phyloP scores from a whole-genome alignment of 1,140 invertebrate genomes.

The Diorhabda sublineata region DNA sequence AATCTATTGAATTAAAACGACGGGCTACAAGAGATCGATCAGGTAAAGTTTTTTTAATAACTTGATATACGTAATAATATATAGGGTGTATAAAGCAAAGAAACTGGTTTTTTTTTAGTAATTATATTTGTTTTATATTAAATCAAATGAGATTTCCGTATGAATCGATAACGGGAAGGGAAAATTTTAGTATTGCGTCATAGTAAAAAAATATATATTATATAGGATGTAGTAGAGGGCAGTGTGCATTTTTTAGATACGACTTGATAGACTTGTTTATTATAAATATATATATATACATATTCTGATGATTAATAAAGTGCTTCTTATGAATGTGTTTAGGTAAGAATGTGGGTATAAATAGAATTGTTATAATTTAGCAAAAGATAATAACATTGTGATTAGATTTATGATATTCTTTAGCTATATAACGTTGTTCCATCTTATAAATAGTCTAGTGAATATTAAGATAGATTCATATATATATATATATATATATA shows the following conservation, averaged over 20 bases:
- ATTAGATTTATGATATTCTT: slow-evolving; percentile 45
- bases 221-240: slow-evolving; percentile 19
- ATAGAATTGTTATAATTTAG: slow-evolving; percentile 47
- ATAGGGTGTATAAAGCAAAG: no score
- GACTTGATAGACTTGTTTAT: slow-evolving; percentile 37
- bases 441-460: slow-evolving; percentile 25
- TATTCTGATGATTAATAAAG: slow-evolving; percentile 49
- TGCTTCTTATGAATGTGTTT: slow-evolving; percentile 50
- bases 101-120: no score
- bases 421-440: slow-evolving; percentile 42
- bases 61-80: no score
- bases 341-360: slow-evolving; percentile 46
- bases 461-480: not conserved
- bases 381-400: slow-evolving; percentile 39
- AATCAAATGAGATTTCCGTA: not conserved
- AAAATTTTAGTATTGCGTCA: slow-evolving; percentile 1
- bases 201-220: not conserved
- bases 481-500: no score
- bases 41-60: no score
- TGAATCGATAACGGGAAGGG: not conserved
- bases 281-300: slow-evolving; percentile 1
- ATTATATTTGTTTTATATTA: no score
- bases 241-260: slow-evolving; percentile 29
- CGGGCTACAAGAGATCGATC: no score
- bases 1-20: no score